These are phyloP conservation scores for Cladorhizidae sp. DNA, from an alignment of 37 sponge, comb jelly and placozoan genomes.

Conservation along the genomic window DNA sequence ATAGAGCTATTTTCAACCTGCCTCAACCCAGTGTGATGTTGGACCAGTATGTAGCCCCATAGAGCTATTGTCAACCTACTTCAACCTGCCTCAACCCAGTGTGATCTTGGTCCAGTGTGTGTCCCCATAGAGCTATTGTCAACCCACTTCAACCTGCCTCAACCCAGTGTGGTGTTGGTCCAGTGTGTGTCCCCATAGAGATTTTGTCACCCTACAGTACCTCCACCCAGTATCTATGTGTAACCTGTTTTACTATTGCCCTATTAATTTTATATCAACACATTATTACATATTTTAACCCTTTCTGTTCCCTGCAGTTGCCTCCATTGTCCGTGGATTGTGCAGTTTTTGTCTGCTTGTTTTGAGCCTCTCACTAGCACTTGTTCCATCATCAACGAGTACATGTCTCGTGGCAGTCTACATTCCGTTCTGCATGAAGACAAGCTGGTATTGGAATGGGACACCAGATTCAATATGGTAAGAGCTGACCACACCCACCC, in stretches of 20 bases:
- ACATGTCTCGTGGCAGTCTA: conserved; percentile 31
- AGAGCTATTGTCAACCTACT: neutral
- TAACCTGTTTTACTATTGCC: no score
- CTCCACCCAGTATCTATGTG: no score
- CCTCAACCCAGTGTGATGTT: neutral
- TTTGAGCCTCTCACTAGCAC: neutral
- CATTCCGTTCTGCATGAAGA: conserved; percentile 37
- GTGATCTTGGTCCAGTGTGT: no score
- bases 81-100: no score
- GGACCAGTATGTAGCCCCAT: neutral
- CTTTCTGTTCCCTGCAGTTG: conserved; percentile 27
- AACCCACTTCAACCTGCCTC: no score
- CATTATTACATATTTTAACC: no score
- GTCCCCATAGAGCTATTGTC: no score
- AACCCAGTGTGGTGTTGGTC: no score
- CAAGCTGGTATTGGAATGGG: conserved; percentile 28
- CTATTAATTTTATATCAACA: no score
- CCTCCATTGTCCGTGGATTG: conserved; percentile 62
- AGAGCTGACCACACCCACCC: neutral
- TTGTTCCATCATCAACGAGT: conserved; percentile 38
- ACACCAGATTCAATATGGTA: conserved; percentile 41
- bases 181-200: no score
- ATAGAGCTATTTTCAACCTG: neutral
- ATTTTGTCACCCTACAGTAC: no score
- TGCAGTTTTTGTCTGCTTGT: conserved; percentile 43